Conservation (phyloP, 2,888 invertebrate species). For the Automeris io region DNA sequence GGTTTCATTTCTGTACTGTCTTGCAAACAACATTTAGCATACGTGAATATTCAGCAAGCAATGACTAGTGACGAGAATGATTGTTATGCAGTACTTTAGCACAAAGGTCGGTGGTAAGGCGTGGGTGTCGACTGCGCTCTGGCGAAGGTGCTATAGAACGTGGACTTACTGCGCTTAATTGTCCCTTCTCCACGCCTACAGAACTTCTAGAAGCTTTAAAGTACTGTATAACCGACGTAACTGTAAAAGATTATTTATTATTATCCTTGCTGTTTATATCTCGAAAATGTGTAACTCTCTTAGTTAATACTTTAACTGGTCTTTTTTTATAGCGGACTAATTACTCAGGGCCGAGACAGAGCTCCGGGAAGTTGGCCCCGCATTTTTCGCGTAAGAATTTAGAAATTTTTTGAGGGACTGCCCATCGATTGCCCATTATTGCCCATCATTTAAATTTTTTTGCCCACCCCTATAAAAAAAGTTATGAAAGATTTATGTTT, state of each 20-base stretch:
- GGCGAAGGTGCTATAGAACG: slow-evolving; percentile 44
- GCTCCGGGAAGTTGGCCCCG: too few relatives aligned
- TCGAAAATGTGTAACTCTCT: not conserved
- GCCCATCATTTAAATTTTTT: too few relatives aligned
- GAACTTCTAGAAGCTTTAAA: slow-evolving; percentile 11
- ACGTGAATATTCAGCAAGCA: slow-evolving; percentile 56
- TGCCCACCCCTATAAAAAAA: too few relatives aligned
- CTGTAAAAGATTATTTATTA: too few relatives aligned
- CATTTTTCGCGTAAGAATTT: too few relatives aligned
- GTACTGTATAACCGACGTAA: not conserved
- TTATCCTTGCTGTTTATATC: too few relatives aligned
- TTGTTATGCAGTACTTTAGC: slow-evolving; percentile 42
- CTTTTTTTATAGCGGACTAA: not conserved
- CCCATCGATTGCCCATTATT: too few relatives aligned
- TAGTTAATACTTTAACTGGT: not conserved
- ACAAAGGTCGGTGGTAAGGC: slow-evolving; percentile 51
- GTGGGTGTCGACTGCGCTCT: slow-evolving; percentile 56
- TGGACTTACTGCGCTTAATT: slow-evolving; percentile 50
- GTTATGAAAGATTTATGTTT: too few relatives aligned
- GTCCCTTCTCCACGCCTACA: slow-evolving; percentile 46
- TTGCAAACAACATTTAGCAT: slow-evolving; percentile 42
- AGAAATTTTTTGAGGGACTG: too few relatives aligned
- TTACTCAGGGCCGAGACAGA: too few relatives aligned
- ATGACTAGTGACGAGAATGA: slow-evolving; percentile 41
- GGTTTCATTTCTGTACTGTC: slow-evolving; percentile 34